Evolutionary conservation across 2,888 invertebrate species (phyloP).

Genomic region (Magallana nippona): DNA sequence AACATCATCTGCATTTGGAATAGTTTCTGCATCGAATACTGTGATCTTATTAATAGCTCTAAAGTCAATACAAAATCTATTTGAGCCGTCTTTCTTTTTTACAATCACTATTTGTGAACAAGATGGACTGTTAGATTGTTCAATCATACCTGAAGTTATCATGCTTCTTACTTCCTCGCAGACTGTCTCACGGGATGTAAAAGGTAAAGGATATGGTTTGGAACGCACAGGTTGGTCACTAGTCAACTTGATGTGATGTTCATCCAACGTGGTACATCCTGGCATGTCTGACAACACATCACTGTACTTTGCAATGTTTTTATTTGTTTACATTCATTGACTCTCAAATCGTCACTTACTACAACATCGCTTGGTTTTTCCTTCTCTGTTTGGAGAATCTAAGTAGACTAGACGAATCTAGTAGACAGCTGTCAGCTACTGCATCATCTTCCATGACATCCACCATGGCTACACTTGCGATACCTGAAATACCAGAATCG

Average conservation of each 20-base stretch:
- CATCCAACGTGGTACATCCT: constrained; percentile 45
- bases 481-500: background rate
- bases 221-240: constrained; percentile 45
- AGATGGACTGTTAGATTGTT: constrained; percentile 55
- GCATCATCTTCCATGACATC: background rate
- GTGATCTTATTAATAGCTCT: constrained; percentile 53
- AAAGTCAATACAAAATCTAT: constrained; percentile 59
- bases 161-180: constrained; percentile 53
- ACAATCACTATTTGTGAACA: constrained; percentile 55
- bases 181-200: constrained; percentile 44
- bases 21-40: constrained; percentile 61
- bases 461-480: constrained; percentile 27
- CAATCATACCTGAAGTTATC: constrained; percentile 53
- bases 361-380: background rate
- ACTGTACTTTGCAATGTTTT: constrained; percentile 25
- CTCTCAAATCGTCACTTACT: background rate
- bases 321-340: background rate
- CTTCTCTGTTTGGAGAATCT: background rate
- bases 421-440: background rate
- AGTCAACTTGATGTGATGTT: constrained; percentile 45
- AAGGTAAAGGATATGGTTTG: constrained; percentile 53
- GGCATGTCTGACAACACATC: constrained; percentile 45
- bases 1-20: constrained; percentile 57
- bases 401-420: too few relatives aligned
- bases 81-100: constrained; percentile 54